These are phyloP conservation scores for Drosophila pegasa DNA, from an alignment of 2,888 invertebrate species.

Conservation along the genomic window DNA sequence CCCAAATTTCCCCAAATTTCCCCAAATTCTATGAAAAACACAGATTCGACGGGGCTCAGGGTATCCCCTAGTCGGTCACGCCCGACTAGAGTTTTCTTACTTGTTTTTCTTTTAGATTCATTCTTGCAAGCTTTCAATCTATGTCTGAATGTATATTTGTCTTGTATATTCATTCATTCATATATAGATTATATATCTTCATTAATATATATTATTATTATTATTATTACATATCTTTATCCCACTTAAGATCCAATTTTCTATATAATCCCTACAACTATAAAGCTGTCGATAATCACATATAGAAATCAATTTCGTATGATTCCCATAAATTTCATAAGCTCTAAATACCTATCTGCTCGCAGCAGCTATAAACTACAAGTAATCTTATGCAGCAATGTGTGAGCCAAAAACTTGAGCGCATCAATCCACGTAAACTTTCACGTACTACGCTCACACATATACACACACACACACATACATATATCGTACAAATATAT, in stretches of 20 bases:
- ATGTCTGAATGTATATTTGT: too few relatives aligned
- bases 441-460: not conserved
- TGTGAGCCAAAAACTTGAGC: not conserved
- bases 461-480: not conserved
- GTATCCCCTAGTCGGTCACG: too few relatives aligned
- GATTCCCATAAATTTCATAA: not conserved
- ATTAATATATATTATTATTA: too few relatives aligned
- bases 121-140: too few relatives aligned
- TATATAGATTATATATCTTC: too few relatives aligned
- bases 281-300: not conserved
- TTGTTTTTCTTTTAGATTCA: too few relatives aligned
- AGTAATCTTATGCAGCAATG: not conserved
- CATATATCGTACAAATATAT: not conserved
- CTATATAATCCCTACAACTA: not conserved
- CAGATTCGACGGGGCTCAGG: too few relatives aligned
- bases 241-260: not conserved
- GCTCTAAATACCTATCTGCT: not conserved
- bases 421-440: constrained; percentile 10
- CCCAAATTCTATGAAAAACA: too few relatives aligned
- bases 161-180: too few relatives aligned
- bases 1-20: too few relatives aligned
- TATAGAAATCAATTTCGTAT: not conserved
- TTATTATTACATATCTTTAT: too few relatives aligned
- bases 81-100: too few relatives aligned
- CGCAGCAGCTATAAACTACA: not conserved